A percentile compares a stretch with the other conserved stretches of the same genome.
These are phyloP conservation scores for Arrhamphus sclerolepis DNA, from an alignment of 2,797 vertebrate species.

Conservation along the genomic window DNA sequence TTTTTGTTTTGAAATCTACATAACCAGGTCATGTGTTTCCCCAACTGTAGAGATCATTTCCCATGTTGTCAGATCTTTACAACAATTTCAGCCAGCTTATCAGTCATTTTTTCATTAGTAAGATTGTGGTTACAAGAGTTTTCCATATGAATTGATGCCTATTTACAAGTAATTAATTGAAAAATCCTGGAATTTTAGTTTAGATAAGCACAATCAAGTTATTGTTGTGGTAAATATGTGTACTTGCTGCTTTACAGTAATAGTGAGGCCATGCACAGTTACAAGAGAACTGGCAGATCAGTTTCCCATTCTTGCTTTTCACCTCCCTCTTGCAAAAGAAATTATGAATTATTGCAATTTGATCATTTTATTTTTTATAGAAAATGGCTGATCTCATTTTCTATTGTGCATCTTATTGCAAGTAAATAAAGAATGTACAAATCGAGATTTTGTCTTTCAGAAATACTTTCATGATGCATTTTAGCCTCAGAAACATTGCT, in stretches of 20 bases:
- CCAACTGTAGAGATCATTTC: no score
- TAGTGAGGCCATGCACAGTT: constrained; percentile 1
- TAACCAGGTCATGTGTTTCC: no score
- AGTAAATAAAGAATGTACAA: constrained; percentile 63
- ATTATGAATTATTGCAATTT: constrained; percentile 55
- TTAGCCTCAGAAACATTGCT: neutral
- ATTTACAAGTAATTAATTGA: no score
- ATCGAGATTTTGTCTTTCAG: neutral
- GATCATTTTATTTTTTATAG: constrained; percentile 83
- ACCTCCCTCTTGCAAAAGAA: neutral
- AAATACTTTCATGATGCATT: neutral
- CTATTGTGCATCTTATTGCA: constrained; percentile 56
- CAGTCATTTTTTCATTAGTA: neutral
- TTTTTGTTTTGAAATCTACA: no score
- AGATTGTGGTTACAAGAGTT: no score
- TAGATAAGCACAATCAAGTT: neutral
- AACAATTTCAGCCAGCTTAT: neutral
- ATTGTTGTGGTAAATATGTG: neutral
- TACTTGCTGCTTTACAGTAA: neutral
- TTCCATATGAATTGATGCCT: no score
- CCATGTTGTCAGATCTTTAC: no score
- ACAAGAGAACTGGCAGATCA: neutral
- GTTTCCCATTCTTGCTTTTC: neutral
- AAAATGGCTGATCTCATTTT: constrained; percentile 74
- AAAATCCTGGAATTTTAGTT: neutral